A percentile compares a stretch with the other conserved stretches of the same genome.
Conservation (phyloP, 2,888 invertebrate genomes). For the Thera britannica region DNA sequence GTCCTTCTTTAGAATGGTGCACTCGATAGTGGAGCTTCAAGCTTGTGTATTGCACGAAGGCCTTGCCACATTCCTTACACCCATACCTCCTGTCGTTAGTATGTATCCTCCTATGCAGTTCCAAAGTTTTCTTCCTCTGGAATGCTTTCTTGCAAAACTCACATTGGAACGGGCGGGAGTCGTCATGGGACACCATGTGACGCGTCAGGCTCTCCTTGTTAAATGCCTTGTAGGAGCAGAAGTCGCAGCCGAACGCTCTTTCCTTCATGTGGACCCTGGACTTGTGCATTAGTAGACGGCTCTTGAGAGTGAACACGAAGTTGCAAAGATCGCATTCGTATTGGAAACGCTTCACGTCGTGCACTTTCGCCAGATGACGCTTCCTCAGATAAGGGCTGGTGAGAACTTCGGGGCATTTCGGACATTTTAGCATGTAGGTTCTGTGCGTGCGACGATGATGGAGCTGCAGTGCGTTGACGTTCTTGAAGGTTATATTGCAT, state of each 20-base stretch:
- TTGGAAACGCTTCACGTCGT: conserved; percentile 63
- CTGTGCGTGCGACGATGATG: conserved; percentile 47
- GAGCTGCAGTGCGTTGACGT: conserved; percentile 45
- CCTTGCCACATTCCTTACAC: conserved; percentile 77
- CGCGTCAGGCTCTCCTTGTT: conserved; percentile 75
- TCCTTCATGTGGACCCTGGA: conserved; percentile 68
- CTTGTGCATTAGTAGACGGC: conserved; percentile 61
- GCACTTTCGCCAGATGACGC: conserved; percentile 65
- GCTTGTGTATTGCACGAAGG: conserved; percentile 84
- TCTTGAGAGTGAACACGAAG: conserved; percentile 60
- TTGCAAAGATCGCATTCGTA: conserved; percentile 68
- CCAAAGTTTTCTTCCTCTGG: conserved; percentile 83
- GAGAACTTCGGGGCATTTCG: conserved; percentile 64
- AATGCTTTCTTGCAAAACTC: conserved; percentile 84
- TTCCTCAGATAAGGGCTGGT: conserved; percentile 62
- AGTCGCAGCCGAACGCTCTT: conserved; percentile 61
- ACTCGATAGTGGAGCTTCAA: conserved; percentile 82
- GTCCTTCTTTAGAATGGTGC: conserved; percentile 68
- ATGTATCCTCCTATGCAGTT: conserved; percentile 82
- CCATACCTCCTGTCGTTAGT: conserved; percentile 82
- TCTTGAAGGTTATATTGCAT: conserved; percentile 53
- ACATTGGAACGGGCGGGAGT: conserved; percentile 83
- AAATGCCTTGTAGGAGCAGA: conserved; percentile 71
- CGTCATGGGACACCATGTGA: conserved; percentile 84
- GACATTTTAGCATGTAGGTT: conserved; percentile 54